Evolutionary conservation across 2,888 invertebrate genomes (phyloP).

Genomic region (Chrysina gloriosa): DNA sequence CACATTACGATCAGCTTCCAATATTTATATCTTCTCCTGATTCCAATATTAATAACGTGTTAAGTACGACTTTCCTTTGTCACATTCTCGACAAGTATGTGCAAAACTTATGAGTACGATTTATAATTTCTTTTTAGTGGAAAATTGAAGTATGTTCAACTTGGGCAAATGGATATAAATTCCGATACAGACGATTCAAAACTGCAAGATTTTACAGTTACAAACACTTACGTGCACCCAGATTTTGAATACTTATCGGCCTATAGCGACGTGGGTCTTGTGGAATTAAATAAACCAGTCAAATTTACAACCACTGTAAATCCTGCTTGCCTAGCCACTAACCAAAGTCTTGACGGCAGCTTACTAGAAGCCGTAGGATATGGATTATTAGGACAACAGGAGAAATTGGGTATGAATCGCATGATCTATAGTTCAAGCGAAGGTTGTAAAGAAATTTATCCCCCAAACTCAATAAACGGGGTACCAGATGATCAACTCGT

Average conservation of each 20-base stretch:
- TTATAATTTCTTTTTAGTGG: not conserved
- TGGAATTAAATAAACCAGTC: constrained; percentile 67
- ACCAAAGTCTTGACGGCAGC: constrained; percentile 56
- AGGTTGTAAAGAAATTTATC: constrained; percentile 5
- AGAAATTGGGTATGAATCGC: not conserved
- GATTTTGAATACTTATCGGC: constrained; percentile 40
- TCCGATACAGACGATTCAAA: not conserved
- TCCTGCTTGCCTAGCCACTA: constrained; percentile 70
- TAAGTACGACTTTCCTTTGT: too few species aligned
- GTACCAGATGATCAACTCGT: not conserved
- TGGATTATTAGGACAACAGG: not conserved
- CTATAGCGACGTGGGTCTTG: constrained; percentile 75
- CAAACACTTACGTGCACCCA: constrained; percentile 18
- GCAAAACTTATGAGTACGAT: too few species aligned
- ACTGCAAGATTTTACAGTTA: constrained; percentile 33
- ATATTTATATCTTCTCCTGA: too few species aligned
- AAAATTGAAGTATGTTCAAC: constrained; percentile 3
- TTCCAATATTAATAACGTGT: too few species aligned
- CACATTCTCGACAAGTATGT: too few species aligned
- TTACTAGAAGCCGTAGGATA: constrained; percentile 61
- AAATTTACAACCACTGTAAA: constrained; percentile 67
- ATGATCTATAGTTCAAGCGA: not conserved
- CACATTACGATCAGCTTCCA: too few species aligned
- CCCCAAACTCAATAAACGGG: not conserved
- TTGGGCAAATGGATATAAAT: not conserved